Evolutionary conservation across 2,888 invertebrate species (phyloP), one percentile per base, ranked within the genome.

Genomic region (Melanargia galathea): DNA sequence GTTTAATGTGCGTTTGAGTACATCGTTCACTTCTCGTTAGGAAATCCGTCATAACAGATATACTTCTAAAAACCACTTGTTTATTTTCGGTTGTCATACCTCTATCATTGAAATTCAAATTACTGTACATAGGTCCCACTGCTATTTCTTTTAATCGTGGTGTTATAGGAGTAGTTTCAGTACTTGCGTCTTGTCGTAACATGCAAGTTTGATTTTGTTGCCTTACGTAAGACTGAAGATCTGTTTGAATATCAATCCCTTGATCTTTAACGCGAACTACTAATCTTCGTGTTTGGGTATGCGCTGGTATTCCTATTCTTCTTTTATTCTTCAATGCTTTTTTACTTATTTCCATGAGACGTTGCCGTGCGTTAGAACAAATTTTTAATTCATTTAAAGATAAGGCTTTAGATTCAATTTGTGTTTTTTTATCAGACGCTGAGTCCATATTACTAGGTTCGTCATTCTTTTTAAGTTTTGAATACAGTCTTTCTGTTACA

Each of bases 401-500:
- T 68, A 85, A 76, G 51, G 85, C 80, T 77, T 60, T 67, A 18
- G 54, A n/a, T 30, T 67, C 66, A 38, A n/a, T 59, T 11, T 30
- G 51, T 16, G 46, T 3, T 62, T 87, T 90, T 68, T 78, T 91
- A 45, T 90, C 92, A 11, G 87, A 75, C 16, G 81, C 72, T 33
- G 86, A 71, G 72, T 92, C 82, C 73, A 92, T 79, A 81, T 89
- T 79, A 43, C 90, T 71, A 60, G 86, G 72, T 55, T 81, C 84
- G 83, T 87, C 92, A 86, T 84, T 93, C 84, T 78, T 92, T 80
- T 90, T 93, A 33, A 91, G 70, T 70, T 80, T 94, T 0, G 93
- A 92, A 75, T 95, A 95, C 13, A 95, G 82, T 71, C 95, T 86
- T 71, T 93, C 93, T 2, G 95, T 95, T 2, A 95, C 95, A 0